Evolutionary conservation across 2,113 vertebrate genomes (phyloP), one percentile per base, ranked within the genome.

Genomic region (Odocoileus hemionus): DNA sequence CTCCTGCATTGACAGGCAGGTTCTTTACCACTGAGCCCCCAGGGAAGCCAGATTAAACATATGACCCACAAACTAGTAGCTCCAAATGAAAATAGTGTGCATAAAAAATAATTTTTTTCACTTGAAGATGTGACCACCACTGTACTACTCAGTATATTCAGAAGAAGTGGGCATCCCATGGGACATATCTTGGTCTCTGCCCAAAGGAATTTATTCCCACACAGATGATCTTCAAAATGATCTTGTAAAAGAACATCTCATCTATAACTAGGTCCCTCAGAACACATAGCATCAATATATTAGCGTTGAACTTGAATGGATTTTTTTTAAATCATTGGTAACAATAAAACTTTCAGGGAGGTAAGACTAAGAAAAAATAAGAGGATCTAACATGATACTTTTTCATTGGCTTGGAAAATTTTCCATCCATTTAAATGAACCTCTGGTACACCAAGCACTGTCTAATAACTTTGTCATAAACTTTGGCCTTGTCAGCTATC

Each of bases 161-260:
- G 83, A 97, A 79, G 54, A 89, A 97, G 26, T 54, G 93, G 55
- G 26, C 84, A 95, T 86, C 82, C 58, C 61, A 12, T 58, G 43
- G 74, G 43, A 47, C 45, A 80, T 93, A 74, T 45, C 88, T 90
- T 95, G 80, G 5, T 93, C 84, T 95, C 57, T 10, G 50, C 70
- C 84, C 33, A 87, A 91, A 97, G 67, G 85, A 76, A 95, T 93
- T 93, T 96, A 86, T 96, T 96, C 97, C 60, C 57, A 80, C 25
- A 80, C 30, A 95, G 55, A 93, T 16, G 30, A 95, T 97, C 47
- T 95, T 97, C 47, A 87, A 95, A 89, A 80, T 80, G 25, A 94
- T 89, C 82, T 85, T 90, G 25, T 85, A 92, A 96, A 96, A 94
- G 36, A 92, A 70, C 47, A 17, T 90, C 79, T 95, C 60, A 55